Evolutionary conservation across 1,140 invertebrate species (phyloP).

Genomic region (Steinernema feltiae): DNA sequence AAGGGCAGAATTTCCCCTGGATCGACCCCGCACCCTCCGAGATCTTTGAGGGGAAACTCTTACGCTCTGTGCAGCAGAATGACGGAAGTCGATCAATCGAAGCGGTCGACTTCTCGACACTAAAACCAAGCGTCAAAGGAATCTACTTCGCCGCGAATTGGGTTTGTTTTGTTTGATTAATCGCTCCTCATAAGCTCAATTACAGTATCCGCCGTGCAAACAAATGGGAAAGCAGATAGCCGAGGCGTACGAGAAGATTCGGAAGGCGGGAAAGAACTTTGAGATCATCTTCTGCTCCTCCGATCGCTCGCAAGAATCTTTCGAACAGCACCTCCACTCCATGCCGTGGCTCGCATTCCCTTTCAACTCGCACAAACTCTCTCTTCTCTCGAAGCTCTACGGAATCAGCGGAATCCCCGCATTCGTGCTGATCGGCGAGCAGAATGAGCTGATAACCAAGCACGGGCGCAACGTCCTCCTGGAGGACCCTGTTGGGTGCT

Average conservation of each 20-base stretch:
- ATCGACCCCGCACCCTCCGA: slow-evolving; percentile 5
- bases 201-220: slow-evolving; percentile 28
- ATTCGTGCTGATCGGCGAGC: slow-evolving; percentile 23
- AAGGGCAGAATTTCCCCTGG: slow-evolving; percentile 19
- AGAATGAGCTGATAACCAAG: slow-evolving; percentile 22
- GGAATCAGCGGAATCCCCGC: slow-evolving; percentile 30
- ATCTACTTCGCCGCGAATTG: slow-evolving; percentile 29
- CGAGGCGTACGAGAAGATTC: slow-evolving; percentile 21
- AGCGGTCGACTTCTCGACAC: not conserved
- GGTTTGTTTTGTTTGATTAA: slow-evolving; percentile 20
- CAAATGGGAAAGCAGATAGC: slow-evolving; percentile 18
- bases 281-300: slow-evolving; percentile 34
- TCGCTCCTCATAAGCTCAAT: slow-evolving; percentile 16
- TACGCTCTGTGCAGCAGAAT: slow-evolving; percentile 16
- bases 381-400: slow-evolving; percentile 12
- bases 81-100: slow-evolving; percentile 1
- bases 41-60: slow-evolving; percentile 19
- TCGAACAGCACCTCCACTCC: slow-evolving; percentile 26
- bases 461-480: slow-evolving; percentile 26
- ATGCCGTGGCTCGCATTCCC: slow-evolving; percentile 29
- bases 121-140: slow-evolving; percentile 28
- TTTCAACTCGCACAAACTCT: slow-evolving; percentile 20
- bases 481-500: slow-evolving; percentile 21
- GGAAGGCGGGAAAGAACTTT: slow-evolving; percentile 10
- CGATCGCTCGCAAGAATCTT: slow-evolving; percentile 18